These are phyloP conservation scores for Euwallacea fornicatus DNA, from an alignment of 1,140 invertebrate species.

Conservation along the genomic window DNA sequence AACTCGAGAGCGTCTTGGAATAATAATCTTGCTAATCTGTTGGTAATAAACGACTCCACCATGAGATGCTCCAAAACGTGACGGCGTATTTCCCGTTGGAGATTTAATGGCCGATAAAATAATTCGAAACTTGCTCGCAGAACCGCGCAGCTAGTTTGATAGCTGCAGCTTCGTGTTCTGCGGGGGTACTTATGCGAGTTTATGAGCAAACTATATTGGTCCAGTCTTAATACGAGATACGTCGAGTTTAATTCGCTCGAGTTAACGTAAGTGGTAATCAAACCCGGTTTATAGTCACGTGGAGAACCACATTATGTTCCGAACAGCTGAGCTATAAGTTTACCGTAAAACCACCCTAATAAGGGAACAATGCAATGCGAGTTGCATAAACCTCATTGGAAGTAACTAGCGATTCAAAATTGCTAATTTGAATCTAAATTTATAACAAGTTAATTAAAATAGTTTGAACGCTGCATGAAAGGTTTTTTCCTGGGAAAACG, in stretches of 20 bases:
- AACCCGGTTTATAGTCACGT: slow-evolving; percentile 16
- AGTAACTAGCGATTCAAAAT: background rate
- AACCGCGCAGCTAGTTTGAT: slow-evolving; percentile 24
- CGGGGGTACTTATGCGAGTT: slow-evolving; percentile 25
- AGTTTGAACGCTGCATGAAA: background rate
- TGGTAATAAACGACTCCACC: slow-evolving; percentile 34
- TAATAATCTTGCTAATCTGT: slow-evolving; percentile 38
- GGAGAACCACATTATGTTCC: slow-evolving; percentile 19
- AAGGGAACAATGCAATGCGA: too few species aligned
- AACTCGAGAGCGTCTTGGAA: slow-evolving; percentile 20
- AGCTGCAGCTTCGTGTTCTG: slow-evolving; percentile 24
- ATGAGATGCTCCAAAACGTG: slow-evolving; percentile 29
- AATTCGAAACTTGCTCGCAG: slow-evolving; percentile 31
- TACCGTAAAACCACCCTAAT: too few species aligned
- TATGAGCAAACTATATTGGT: slow-evolving; percentile 32
- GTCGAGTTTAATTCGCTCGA: slow-evolving; percentile 28
- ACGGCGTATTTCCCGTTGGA: slow-evolving; percentile 19
- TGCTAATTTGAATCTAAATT: slow-evolving; percentile 10
- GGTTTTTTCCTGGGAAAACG: slow-evolving; percentile 7
- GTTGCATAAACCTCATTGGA: too few species aligned
- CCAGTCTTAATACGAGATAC: slow-evolving; percentile 27
- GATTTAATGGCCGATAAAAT: slow-evolving; percentile 39
- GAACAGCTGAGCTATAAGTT: too few species aligned
- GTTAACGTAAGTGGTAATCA: slow-evolving; percentile 22
- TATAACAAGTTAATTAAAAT: slow-evolving; percentile 12